Conservation (phyloP, 2,888 invertebrate species). For the Sisyra terminalis region DNA sequence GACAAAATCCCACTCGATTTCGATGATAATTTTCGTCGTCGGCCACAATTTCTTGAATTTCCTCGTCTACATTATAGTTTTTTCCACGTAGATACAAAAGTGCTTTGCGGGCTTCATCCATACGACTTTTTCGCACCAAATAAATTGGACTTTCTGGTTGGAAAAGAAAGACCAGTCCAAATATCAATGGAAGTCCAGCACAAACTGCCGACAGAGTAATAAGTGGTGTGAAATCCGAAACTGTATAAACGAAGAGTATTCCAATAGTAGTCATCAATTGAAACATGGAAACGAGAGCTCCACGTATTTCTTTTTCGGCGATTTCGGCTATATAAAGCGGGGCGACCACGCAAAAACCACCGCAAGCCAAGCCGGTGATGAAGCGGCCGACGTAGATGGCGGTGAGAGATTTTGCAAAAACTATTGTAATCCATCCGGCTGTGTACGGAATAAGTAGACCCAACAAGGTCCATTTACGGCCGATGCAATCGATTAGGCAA, state of each 20-base stretch:
- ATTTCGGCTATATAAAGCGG: conserved; percentile 74
- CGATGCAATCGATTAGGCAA: conserved; percentile 44
- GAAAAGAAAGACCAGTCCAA: conserved; percentile 48
- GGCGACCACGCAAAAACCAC: conserved; percentile 61
- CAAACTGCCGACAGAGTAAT: conserved; percentile 47
- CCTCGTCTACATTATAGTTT: conserved; percentile 43
- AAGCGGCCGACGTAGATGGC: conserved; percentile 46
- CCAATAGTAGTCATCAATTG: conserved; percentile 69
- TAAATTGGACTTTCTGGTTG: conserved; percentile 77
- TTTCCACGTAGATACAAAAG: conserved; percentile 51
- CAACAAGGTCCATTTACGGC: conserved; percentile 49
- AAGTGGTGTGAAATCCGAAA: conserved; percentile 41
- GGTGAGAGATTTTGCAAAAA: conserved; percentile 38
- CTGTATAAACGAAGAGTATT: conserved; percentile 52
- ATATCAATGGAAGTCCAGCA: conserved; percentile 42
- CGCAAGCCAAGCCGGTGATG: conserved; percentile 51
- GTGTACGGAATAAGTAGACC: conserved; percentile 43
- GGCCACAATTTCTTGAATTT: conserved; percentile 38
- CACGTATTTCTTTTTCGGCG: conserved; percentile 60
- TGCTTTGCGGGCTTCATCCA: conserved; percentile 45
- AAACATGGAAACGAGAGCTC: conserved; percentile 65
- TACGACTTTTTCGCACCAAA: conserved; percentile 39
- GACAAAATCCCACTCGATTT: conserved; percentile 34
- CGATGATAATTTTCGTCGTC: conserved; percentile 27
- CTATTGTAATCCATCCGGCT: conserved; percentile 51